Conservation (phyloP, 1,140 invertebrate genomes). For the Lordiphosa stackelbergi region DNA sequence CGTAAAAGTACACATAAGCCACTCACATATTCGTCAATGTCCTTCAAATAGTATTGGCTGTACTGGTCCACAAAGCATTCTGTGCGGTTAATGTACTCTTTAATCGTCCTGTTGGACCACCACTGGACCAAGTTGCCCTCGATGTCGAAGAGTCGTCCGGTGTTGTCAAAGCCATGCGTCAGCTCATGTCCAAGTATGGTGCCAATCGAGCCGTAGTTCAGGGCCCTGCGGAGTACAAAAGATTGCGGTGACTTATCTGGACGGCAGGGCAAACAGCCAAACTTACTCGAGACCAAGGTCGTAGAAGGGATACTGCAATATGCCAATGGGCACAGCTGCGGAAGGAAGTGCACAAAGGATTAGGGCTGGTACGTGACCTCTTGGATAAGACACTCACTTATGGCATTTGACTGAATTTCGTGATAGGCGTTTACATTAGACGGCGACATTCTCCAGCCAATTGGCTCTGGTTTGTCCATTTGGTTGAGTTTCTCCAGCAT, state of each 20-base stretch:
- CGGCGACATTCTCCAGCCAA: conserved; percentile 83
- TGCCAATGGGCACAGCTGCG: conserved; percentile 85
- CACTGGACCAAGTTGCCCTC: conserved; percentile 86
- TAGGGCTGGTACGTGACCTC: not conserved
- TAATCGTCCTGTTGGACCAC: conserved; percentile 89
- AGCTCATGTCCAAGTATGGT: conserved; percentile 90
- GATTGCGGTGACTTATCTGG: conserved; percentile 15
- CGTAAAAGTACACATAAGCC: not conserved
- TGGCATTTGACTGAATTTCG: conserved; percentile 84
- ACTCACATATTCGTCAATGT: conserved; percentile 80
- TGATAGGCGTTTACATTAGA: conserved; percentile 87
- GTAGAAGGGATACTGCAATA: conserved; percentile 86
- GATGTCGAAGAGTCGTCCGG: conserved; percentile 85
- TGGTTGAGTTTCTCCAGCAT: conserved; percentile 60
- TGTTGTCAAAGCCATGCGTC: conserved; percentile 91
- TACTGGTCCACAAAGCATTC: conserved; percentile 95
- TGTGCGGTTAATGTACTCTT: conserved; percentile 79
- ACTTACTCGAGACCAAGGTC: conserved; percentile 82
- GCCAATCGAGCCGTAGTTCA: conserved; percentile 91
- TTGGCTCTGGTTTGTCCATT: conserved; percentile 75
- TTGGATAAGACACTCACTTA: conserved; percentile 81
- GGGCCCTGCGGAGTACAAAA: conserved; percentile 79
- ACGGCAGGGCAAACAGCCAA: not conserved
- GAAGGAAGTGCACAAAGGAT: conserved; percentile 25
- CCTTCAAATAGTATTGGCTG: conserved; percentile 83